Evolutionary conservation across 2,797 vertebrate genomes (phyloP).

Genomic region (Pachyuromys duprasi): DNA sequence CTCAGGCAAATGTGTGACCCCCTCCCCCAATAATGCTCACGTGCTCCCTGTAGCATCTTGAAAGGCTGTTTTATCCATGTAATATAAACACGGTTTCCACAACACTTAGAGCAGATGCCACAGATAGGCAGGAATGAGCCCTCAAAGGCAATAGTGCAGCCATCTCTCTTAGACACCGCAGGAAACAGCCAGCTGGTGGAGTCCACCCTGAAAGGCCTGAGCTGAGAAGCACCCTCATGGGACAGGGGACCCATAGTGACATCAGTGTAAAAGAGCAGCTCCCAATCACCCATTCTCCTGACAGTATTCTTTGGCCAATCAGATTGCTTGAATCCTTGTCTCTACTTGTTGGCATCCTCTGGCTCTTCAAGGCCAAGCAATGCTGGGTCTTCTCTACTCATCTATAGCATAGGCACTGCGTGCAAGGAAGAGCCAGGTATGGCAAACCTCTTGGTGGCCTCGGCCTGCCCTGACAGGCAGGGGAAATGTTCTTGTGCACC

Average conservation of each 20-base stretch:
- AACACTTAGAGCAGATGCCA: not conserved
- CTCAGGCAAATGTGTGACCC: not conserved
- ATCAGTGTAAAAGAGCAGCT: not conserved
- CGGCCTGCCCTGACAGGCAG: not conserved
- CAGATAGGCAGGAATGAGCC: not conserved
- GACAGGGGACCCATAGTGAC: not conserved
- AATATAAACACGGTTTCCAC: not conserved
- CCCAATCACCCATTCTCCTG: not conserved
- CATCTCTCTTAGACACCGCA: not conserved
- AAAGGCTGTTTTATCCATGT: not conserved
- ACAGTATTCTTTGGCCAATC: not conserved
- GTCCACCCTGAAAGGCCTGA: not conserved
- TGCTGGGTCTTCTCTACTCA: not conserved
- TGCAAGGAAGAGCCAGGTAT: accelerated
- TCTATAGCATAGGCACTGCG: accelerated
- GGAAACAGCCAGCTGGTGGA: not conserved
- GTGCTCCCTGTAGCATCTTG: not conserved
- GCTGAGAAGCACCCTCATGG: not conserved
- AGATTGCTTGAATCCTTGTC: not conserved
- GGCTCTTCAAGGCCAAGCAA: not conserved
- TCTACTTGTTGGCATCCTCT: not conserved
- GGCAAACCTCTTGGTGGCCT: not conserved
- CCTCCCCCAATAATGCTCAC: not conserved
- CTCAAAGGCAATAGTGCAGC: not conserved
- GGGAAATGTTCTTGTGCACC: accelerated